Evolutionary conservation across 1,140 invertebrate genomes (phyloP), one percentile per base, ranked within the genome.

Genomic region (Drosophila varians): DNA sequence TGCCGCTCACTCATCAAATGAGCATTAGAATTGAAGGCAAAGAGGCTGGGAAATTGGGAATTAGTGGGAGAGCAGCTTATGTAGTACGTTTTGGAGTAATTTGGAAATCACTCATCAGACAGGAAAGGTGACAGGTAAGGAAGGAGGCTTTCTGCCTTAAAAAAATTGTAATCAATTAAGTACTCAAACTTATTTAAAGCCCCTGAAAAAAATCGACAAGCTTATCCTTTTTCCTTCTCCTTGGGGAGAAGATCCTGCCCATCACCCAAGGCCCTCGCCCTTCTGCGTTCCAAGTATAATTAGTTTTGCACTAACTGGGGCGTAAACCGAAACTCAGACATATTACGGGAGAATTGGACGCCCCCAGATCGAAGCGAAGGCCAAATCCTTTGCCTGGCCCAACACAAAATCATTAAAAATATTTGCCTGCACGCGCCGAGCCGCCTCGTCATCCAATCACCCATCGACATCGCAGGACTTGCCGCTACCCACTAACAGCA

Each of bases 261-360:
- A 48, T n/a, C 31, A 11, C 6, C 54, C 54, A 6, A 28, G 12
- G 46, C 4, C 16, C 9, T 8, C 42, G 8, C 34, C 23, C 46
- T 34, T 14, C 14, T 38, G 43, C 58, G 40, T 74, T 23, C 45
- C 26, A 28, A 57, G 49, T 77, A 76, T 86, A 86, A 86, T 86
- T 86, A 86, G 80, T 86, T 86, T 86, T 69, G 76, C 82, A 86
- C 76, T 87, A 86, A 86, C 80, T 80, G 80, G 72, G 55, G 82
- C 80, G 80, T 74, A 87, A 78, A 84, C 65, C 56, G 25, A 74
- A 70, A 72, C 53, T 43, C 60, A 66, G 70, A 64, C 72, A 86
- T 64, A 74, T 42, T 40, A 45, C 70, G n/a, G n/a, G n/a, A 51
- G 46, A 69, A 55, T 53, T 47, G 57, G 49, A 57, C 52, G 55